Evolutionary conservation across 64 coral and sea anemone species (phyloP).

Genomic region (Actinia equina): DNA sequence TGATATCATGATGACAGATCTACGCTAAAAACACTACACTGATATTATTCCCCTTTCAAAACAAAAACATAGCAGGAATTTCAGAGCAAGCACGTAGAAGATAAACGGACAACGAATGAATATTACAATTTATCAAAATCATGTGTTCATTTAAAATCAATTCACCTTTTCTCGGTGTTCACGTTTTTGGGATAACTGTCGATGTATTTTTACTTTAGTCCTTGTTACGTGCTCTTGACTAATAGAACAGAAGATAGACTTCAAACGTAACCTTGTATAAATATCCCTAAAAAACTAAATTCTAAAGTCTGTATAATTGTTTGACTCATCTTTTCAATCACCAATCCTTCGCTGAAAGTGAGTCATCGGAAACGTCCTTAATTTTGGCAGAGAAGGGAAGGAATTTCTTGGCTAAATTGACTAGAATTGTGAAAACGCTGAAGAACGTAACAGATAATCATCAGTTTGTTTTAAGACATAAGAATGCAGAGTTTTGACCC

Average conservation of each 20-base stretch:
- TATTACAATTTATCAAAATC: too few species aligned
- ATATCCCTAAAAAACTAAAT: neutral
- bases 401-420: neutral
- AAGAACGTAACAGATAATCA: neutral
- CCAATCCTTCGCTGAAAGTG: too few species aligned
- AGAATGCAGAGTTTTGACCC: slow-evolving; percentile 2
- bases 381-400: neutral
- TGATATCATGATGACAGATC: neutral
- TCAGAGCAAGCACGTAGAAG: neutral
- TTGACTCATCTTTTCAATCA: too few species aligned
- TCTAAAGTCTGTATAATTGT: too few species aligned
- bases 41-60: neutral
- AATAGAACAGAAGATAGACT: neutral
- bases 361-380: neutral
- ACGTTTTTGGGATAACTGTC: neutral
- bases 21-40: neutral
- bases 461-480: neutral
- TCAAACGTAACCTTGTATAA: neutral
- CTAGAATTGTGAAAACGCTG: neutral
- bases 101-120: neutral
- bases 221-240: neutral
- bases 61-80: neutral
- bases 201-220: neutral
- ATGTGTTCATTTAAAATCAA: too few species aligned
- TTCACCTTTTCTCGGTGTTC: neutral